A percentile compares a stretch with the other conserved stretches of the same genome.
These are phyloP conservation scores for Eurystomus gularis DNA, from an alignment of 2,113 vertebrate species.

Conservation along the genomic window DNA sequence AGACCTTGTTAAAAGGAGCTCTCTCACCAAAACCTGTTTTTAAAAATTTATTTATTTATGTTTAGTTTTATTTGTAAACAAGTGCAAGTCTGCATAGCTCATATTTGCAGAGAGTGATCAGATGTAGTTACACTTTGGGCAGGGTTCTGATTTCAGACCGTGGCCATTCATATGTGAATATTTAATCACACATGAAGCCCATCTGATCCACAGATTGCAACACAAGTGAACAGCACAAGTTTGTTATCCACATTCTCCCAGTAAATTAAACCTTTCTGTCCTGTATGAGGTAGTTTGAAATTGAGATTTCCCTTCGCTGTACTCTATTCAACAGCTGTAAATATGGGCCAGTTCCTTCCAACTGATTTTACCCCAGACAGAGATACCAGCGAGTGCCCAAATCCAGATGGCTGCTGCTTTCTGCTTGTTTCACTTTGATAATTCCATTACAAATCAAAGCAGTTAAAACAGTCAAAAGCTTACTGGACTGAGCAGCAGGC, in stretches of 20 bases:
- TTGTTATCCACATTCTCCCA: neutral
- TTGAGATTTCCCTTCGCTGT: neutral
- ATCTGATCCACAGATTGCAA: neutral
- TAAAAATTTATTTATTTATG: neutral
- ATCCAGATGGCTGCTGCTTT: neutral
- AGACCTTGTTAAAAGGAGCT: neutral
- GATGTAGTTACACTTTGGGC: neutral
- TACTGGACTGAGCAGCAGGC: neutral
- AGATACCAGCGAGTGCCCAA: neutral
- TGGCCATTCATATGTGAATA: neutral
- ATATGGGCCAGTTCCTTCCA: neutral
- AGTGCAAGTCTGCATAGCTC: neutral
- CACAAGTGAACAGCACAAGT: accelerated
- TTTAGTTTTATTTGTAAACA: neutral
- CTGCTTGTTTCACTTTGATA: neutral
- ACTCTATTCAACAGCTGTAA: neutral
- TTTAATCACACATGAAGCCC: conserved; percentile 19
- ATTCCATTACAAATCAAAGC: neutral
- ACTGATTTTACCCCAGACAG: neutral
- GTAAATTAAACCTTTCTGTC: neutral
- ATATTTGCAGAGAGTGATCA: neutral
- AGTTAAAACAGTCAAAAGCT: neutral
- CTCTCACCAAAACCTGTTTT: neutral
- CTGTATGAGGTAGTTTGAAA: neutral
- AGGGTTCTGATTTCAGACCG: neutral